Conservation (phyloP, 2,113 vertebrate genomes). For the Antennarius striatus region DNA sequence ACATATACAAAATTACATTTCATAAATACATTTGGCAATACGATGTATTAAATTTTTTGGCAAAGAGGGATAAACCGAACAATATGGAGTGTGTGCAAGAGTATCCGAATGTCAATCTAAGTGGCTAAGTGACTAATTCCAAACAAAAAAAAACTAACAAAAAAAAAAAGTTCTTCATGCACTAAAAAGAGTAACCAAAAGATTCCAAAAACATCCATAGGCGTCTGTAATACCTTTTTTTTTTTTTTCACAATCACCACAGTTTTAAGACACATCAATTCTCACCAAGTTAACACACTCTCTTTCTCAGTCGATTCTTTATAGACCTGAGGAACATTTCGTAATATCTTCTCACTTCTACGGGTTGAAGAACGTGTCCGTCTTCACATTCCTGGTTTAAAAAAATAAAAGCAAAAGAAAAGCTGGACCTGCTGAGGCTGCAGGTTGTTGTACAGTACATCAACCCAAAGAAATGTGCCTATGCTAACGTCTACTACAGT, state of each 20-base stretch:
- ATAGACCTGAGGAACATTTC: constrained; percentile 76
- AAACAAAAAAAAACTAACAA: constrained; percentile 33
- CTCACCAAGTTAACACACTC: constrained; percentile 68
- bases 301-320: constrained; percentile 67
- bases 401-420: constrained; percentile 53
- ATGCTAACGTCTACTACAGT: constrained; percentile 68
- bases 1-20: constrained; percentile 74
- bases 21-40: constrained; percentile 80
- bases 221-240: constrained; percentile 70
- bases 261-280: constrained; percentile 77
- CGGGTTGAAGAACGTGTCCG: constrained; percentile 52
- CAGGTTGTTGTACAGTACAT: constrained; percentile 57
- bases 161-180: constrained; percentile 58
- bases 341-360: constrained; percentile 51
- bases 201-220: constrained; percentile 73
- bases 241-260: constrained; percentile 76
- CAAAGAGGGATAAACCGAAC: constrained; percentile 60
- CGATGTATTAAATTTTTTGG: constrained; percentile 61
- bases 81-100: constrained; percentile 63
- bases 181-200: constrained; percentile 74
- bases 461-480: constrained; percentile 61
- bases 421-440: constrained; percentile 60
- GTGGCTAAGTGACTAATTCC: constrained; percentile 60
- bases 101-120: constrained; percentile 63
- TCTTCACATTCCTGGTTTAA: constrained; percentile 72